Conservation (phyloP, 2,888 invertebrate species). For the Apodemia hepburni region DNA sequence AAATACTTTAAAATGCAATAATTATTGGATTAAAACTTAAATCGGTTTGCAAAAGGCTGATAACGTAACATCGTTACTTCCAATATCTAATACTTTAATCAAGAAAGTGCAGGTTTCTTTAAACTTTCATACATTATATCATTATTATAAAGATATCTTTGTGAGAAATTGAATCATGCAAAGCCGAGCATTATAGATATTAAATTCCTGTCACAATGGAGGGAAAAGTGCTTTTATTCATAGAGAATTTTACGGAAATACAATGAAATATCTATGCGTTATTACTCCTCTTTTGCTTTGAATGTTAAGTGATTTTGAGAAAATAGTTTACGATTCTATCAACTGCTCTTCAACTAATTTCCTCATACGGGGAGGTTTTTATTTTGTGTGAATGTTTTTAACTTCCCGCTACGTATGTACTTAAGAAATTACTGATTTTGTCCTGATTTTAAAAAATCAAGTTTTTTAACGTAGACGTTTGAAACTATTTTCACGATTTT, state of each 20-base stretch:
- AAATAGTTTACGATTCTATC: no score
- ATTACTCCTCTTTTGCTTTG: neutral
- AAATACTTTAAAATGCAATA: no score
- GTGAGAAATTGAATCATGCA: constrained; percentile 15
- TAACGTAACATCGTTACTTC: neutral
- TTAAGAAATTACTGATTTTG: no score
- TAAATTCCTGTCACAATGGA: constrained; percentile 17
- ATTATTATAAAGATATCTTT: constrained; percentile 16
- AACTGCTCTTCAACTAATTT: no score
- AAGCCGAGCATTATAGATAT: constrained; percentile 17
- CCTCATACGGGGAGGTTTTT: no score
- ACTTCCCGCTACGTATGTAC: no score
- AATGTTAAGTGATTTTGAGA: neutral
- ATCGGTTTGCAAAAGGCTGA: no score
- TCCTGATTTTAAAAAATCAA: no score
- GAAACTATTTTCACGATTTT: no score
- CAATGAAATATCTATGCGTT: neutral
- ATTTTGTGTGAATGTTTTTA: no score
- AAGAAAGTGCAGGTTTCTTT: neutral
- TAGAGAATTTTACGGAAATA: neutral
- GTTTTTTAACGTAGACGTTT: no score
- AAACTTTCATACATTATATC: constrained; percentile 8
- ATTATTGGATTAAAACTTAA: no score
- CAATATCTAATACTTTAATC: neutral
- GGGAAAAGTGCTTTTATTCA: neutral